Percentiles rank a stretch among this genome's conserved stretches.
These are phyloP conservation scores for Drosophila multiciliata DNA, from an alignment of 2,888 invertebrate species.

Conservation along the genomic window DNA sequence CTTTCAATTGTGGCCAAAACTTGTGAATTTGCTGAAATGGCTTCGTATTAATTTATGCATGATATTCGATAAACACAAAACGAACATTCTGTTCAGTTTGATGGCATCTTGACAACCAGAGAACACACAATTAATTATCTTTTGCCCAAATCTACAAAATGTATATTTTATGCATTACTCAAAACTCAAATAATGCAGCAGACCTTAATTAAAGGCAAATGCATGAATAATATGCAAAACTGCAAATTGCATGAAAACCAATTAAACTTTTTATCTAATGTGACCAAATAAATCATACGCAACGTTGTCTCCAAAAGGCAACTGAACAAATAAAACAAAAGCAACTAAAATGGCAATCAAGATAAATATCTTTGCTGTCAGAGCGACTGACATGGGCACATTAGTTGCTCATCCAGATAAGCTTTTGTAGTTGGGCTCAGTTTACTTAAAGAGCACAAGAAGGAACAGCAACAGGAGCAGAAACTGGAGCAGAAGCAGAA, in stretches of 20 bases:
- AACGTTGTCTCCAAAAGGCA: conserved; percentile 52
- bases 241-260: conserved; percentile 73
- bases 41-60: conserved; percentile 31
- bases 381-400: conserved; percentile 62
- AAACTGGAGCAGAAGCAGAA: conserved; percentile 4
- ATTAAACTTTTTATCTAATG: conserved; percentile 69
- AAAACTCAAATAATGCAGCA: conserved; percentile 33
- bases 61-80: not conserved
- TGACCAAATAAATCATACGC: conserved; percentile 70
- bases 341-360: conserved; percentile 49
- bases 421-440: conserved; percentile 40
- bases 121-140: conserved; percentile 1
- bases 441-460: conserved; percentile 30
- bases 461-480: conserved; percentile 15
- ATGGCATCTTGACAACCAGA: not conserved
- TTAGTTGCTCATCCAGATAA: conserved; percentile 66
- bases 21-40: conserved; percentile 21
- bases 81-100: not conserved
- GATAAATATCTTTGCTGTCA: conserved; percentile 57
- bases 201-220: conserved; percentile 71
- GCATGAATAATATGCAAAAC: conserved; percentile 40
- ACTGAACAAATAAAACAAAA: not conserved
- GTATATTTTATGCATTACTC: conserved; percentile 1
- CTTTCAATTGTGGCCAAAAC: conserved; percentile 30
- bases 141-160: not conserved